These are phyloP conservation scores for Eubasilissa regina DNA, from an alignment of 1,140 invertebrate species.

Conservation along the genomic window DNA sequence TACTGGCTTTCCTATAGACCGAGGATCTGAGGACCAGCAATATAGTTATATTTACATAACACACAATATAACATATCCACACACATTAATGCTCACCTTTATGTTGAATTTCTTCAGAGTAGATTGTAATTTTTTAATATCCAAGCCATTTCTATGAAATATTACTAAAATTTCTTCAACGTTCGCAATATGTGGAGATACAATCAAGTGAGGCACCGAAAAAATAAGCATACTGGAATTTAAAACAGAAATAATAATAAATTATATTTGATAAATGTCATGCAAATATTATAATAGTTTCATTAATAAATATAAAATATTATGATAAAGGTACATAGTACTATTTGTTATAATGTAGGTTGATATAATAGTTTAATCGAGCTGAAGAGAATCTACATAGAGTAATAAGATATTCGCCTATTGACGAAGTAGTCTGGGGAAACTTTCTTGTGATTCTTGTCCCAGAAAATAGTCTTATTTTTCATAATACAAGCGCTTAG, in stretches of 20 bases:
- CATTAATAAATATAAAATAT: background rate
- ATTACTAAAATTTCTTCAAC: slow-evolving; percentile 66
- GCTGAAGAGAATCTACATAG: background rate
- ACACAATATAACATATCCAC: too few species aligned
- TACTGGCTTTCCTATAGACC: too few species aligned
- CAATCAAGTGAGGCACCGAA: slow-evolving; percentile 66
- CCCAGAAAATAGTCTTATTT: too few species aligned
- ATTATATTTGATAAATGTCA: background rate
- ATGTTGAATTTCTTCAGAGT: slow-evolving; percentile 64
- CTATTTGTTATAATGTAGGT: too few species aligned
- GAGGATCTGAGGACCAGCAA: too few species aligned
- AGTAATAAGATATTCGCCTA: background rate
- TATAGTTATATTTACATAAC: too few species aligned
- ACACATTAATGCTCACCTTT: slow-evolving; percentile 23
- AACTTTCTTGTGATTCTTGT: too few species aligned
- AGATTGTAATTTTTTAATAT: slow-evolving; percentile 65
- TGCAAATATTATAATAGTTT: background rate
- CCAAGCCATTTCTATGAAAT: slow-evolving; percentile 65
- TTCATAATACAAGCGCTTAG: too few species aligned
- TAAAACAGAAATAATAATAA: slow-evolving; percentile 6
- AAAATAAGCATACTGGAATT: slow-evolving; percentile 69
- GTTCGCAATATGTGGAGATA: slow-evolving; percentile 66
- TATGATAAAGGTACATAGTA: too few species aligned
- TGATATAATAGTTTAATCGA: background rate
- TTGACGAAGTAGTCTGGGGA: too few species aligned